These are phyloP conservation scores for Bombus breviceps DNA, from an alignment of 1,140 invertebrate genomes.

Conservation along the genomic window DNA sequence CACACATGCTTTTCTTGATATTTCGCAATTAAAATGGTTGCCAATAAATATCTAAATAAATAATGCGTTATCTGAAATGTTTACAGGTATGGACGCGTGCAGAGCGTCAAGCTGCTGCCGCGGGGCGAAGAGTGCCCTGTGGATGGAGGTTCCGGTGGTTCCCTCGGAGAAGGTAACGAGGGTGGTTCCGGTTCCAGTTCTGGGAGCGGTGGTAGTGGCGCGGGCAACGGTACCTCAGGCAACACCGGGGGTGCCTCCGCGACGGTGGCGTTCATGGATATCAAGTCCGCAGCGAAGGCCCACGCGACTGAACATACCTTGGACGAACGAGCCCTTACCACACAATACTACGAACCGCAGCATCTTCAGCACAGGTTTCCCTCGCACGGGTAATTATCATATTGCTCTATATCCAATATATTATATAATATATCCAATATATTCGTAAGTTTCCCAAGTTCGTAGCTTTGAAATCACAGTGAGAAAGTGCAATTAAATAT, in stretches of 20 bases:
- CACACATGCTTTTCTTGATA: not conserved
- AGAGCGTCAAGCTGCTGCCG: slow-evolving; percentile 95
- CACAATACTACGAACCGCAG: slow-evolving; percentile 95
- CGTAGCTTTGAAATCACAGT: not conserved
- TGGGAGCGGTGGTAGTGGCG: slow-evolving; percentile 77
- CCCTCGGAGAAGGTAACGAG: slow-evolving; percentile 78
- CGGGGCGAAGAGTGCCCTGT: slow-evolving; percentile 85
- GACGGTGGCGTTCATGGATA: slow-evolving; percentile 98
- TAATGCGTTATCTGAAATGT: slow-evolving; percentile 55
- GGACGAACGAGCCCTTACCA: slow-evolving; percentile 93
- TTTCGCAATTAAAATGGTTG: not conserved
- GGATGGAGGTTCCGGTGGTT: slow-evolving; percentile 80
- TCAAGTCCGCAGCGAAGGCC: slow-evolving; percentile 96
- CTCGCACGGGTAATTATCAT: slow-evolving; percentile 77
- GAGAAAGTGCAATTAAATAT: too few relatives aligned
- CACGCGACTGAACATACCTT: slow-evolving; percentile 94
- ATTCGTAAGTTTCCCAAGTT: not conserved
- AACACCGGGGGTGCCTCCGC: slow-evolving; percentile 85
- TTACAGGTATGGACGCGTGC: slow-evolving; percentile 96
- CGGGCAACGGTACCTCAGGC: slow-evolving; percentile 85
- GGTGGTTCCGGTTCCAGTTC: slow-evolving; percentile 78
- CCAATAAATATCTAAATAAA: not conserved
- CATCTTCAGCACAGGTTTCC: slow-evolving; percentile 82
- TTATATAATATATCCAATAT: not conserved
- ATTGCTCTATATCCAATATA: not conserved